A percentile compares a stretch with the other conserved stretches of the same genome.
phyloP scores from a whole-genome alignment of 53 echinoderm and acorn worm species.

The Apostichopus leukothele region DNA sequence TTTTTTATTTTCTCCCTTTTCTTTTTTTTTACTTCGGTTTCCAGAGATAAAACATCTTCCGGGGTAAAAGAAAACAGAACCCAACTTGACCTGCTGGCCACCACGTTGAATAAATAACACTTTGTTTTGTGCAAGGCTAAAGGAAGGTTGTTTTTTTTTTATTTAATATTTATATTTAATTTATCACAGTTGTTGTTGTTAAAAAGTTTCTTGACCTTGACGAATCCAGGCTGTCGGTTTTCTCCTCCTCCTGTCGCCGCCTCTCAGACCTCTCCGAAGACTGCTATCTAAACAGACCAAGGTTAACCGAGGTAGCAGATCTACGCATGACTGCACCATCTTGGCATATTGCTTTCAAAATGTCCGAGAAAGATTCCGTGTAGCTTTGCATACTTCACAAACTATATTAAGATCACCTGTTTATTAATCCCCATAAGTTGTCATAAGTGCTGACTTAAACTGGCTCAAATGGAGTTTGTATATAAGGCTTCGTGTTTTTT shows the following conservation, averaged over 20 bases:
- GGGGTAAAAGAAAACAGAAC: no score
- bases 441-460: constrained; percentile 37
- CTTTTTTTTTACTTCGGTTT: no score
- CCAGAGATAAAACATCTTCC: no score
- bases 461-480: constrained; percentile 23
- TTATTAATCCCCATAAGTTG: constrained; percentile 36
- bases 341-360: constrained; percentile 8
- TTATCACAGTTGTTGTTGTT: background rate
- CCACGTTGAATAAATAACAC: background rate
- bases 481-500: background rate
- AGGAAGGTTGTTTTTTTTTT: background rate
- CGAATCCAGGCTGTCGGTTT: background rate
- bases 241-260: background rate
- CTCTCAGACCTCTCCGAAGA: background rate
- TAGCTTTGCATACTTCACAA: background rate
- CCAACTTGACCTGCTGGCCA: no score
- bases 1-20: no score
- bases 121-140: background rate
- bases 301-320: background rate
- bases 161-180: background rate
- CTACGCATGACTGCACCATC: background rate
- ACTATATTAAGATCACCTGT: constrained; percentile 32
- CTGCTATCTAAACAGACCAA: constrained; percentile 20
- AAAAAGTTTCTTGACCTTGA: background rate
- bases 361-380: background rate